Percentiles rank a stretch among this genome's conserved stretches.
Conservation (phyloP, 2,113 vertebrate genomes). For the Petaurus breviceps region DNA sequence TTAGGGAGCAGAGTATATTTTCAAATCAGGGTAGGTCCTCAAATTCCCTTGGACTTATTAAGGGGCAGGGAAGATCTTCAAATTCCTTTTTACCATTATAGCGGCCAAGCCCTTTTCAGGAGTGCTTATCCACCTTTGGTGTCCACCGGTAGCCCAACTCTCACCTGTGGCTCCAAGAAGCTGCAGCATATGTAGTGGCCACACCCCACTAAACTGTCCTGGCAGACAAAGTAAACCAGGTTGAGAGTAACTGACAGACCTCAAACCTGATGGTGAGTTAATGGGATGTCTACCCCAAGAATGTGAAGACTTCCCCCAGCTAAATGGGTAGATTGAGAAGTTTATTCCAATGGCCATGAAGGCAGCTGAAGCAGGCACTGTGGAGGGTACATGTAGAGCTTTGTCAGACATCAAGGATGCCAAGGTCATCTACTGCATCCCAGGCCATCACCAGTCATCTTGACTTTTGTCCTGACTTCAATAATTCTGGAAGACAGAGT, state of each 20-base stretch:
- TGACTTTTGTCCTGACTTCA: neutral
- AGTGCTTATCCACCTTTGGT: neutral
- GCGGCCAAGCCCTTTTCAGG: no score
- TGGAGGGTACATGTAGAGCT: neutral
- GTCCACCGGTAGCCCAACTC: neutral
- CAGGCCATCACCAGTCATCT: neutral
- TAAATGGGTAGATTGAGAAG: no score
- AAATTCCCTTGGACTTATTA: no score
- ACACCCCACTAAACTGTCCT: neutral
- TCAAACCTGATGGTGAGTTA: neutral
- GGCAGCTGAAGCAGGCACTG: neutral
- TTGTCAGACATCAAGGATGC: neutral
- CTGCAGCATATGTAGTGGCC: neutral
- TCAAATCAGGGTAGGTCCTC: no score
- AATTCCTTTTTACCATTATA: no score
- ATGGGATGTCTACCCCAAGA: neutral
- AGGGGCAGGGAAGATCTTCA: no score
- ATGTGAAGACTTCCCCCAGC: neutral
- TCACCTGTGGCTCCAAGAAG: neutral
- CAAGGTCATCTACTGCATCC: neutral
- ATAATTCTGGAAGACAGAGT: neutral
- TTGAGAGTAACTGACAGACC: neutral
- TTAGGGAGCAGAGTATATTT: no score
- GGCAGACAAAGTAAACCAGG: neutral
- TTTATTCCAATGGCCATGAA: neutral